Evolutionary conservation across 53 echinoderm and acorn worm genomes (phyloP), one percentile per base, ranked within the genome.

Genomic region (Mesocentrotus franciscanus): DNA sequence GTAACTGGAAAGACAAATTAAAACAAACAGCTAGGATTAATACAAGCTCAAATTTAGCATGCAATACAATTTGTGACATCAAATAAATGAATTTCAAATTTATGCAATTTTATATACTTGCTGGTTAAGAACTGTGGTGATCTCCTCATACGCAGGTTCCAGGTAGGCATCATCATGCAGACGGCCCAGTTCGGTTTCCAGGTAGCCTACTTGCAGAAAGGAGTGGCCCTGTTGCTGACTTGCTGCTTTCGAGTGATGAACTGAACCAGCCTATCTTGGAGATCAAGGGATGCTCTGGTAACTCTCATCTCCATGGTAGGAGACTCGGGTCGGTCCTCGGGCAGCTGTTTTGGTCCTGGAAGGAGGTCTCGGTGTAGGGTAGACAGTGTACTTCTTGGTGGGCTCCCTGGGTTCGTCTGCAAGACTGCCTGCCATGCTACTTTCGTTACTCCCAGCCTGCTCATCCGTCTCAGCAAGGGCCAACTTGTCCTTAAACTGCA

Each of bases 171-270:
- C 66, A 61, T 92, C 92, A 92, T 92, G 92, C 61, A 92, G 92
- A 61, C 92, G 92, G 56, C 56, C 92, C 92, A 92, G 92, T 92
- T n/a, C 70, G 92, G 61, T 92, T 92, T 92, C 92, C 60, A 92
- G 92, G 92, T n/a, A n/a, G n/a, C n/a, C n/a, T 92, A 92, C 92
- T 92, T 92, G 92, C 92, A 92, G 92, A 92, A 92, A 92, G 62
- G 92, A 60, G 92, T 61, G 60, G 92, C 66, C 92, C 64, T n/a
- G n/a, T n/a, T 58, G 92, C 60, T 92, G 92, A 92, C 92, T 92
- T 92, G n/a, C n/a, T n/a, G 92, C 16, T 92, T 58, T 30, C 29
- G 61, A 62, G 92, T 92, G 92, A 92, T 92, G 92, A 61, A 92
- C 92, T 92, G 92, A 61, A 61, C 66, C 92, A 92, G 62, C 62